phyloP scores from a whole-genome alignment of 2,113 vertebrate species.

The Saguinus midas region DNA sequence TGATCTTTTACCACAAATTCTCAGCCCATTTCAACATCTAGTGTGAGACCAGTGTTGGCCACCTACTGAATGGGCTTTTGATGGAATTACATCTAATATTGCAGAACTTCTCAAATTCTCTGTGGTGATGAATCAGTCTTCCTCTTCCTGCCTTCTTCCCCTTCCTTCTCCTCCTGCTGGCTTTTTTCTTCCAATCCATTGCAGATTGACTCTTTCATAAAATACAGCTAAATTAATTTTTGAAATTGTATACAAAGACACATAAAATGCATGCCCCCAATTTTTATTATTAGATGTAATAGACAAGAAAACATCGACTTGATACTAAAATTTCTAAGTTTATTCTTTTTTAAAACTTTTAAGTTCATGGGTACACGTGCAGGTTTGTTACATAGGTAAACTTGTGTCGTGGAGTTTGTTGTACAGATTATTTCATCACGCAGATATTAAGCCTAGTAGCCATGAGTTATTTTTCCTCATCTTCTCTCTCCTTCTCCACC shows the following conservation, averaged over 20 bases:
- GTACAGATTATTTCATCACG: too few relatives aligned
- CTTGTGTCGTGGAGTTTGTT: too few relatives aligned
- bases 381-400: too few relatives aligned
- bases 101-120: not conserved
- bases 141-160: not conserved
- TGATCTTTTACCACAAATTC: not conserved
- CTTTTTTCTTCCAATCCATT: not conserved
- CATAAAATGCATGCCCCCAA: not conserved
- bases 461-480: too few relatives aligned
- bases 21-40: not conserved
- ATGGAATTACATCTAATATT: fast-evolving
- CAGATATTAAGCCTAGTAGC: too few relatives aligned
- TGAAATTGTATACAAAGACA: not conserved
- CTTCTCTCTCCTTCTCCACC: too few relatives aligned
- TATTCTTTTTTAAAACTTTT: not conserved
- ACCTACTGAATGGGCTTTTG: not conserved
- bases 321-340: not conserved
- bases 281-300: not conserved
- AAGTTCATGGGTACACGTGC: too few relatives aligned
- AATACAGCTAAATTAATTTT: not conserved
- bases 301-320: not conserved
- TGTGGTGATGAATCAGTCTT: not conserved
- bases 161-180: not conserved
- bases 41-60: not conserved
- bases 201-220: not conserved